Conservation (phyloP, 1,140 invertebrate species). For the Vanessa atalanta region DNA sequence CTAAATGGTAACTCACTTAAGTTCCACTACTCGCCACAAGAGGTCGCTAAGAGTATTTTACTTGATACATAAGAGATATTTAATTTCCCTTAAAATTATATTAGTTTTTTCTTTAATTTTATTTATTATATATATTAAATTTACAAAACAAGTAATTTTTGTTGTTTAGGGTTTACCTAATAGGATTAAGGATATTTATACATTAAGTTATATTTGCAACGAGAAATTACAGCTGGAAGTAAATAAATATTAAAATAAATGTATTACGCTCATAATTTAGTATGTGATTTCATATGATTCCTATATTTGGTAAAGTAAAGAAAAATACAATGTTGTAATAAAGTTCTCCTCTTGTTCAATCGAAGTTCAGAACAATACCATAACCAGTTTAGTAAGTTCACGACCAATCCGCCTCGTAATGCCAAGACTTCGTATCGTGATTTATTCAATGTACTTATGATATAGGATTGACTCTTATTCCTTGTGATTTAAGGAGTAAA, state of each 20-base stretch:
- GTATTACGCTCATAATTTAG: no score
- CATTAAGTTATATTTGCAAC: no score
- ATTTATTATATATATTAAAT: no score
- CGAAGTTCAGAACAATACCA: constrained; percentile 57
- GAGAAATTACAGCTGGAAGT: no score
- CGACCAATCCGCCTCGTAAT: constrained; percentile 62
- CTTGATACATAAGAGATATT: no score
- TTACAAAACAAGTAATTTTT: no score
- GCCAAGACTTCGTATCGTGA: constrained; percentile 50
- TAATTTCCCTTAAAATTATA: no score
- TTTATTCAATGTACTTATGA: constrained; percentile 46
- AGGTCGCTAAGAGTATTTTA: constrained; percentile 38
- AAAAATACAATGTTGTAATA: neutral
- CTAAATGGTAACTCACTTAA: neutral
- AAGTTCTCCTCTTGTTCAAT: constrained; percentile 17
- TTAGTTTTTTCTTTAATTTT: no score
- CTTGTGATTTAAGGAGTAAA: neutral
- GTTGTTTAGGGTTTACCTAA: no score
- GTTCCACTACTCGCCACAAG: constrained; percentile 57
- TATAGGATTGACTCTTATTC: neutral
- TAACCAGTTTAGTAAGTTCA: constrained; percentile 74
- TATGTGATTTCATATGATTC: constrained; percentile 13
- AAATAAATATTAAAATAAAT: no score
- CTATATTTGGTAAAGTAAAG: neutral
- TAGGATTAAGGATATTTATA: no score